A percentile compares a stretch with the other conserved stretches of the same genome.
These are phyloP conservation scores for Mamestra brassicae DNA, from an alignment of 2,888 invertebrate genomes.

Conservation along the genomic window DNA sequence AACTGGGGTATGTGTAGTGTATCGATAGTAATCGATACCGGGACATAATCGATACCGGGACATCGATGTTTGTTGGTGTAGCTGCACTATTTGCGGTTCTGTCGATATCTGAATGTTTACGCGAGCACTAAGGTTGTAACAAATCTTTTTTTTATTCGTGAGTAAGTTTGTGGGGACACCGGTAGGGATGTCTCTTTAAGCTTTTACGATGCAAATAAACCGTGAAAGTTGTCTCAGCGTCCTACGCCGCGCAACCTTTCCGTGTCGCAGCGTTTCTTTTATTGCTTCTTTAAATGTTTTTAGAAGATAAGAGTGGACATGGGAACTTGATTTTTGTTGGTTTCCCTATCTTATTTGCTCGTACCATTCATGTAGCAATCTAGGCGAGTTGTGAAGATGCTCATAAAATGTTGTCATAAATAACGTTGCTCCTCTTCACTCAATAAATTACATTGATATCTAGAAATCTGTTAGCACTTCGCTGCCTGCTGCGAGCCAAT, in stretches of 20 bases:
- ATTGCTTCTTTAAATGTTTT: conserved; percentile 53
- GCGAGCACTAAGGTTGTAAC: conserved; percentile 23
- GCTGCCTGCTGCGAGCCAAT: conserved; percentile 16
- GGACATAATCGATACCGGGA: conserved; percentile 56
- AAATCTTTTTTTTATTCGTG: conserved; percentile 21
- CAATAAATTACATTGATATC: conserved; percentile 40
- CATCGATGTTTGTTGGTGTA: conserved; percentile 64
- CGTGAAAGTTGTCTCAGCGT: conserved; percentile 32
- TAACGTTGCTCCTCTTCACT: conserved; percentile 24
- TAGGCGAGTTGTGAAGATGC: conserved; percentile 6
- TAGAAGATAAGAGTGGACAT: conserved; percentile 27
- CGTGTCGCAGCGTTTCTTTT: conserved; percentile 45
- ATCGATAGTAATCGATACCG: conserved; percentile 39
- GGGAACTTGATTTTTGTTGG: conserved; percentile 17
- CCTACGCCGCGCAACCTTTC: conserved; percentile 35
- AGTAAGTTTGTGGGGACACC: conserved; percentile 39
- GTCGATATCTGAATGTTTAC: conserved; percentile 44
- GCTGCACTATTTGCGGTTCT: conserved; percentile 67
- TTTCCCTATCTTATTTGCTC: conserved; percentile 4
- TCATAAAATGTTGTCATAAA: conserved; percentile 49
- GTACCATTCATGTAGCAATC: conserved; percentile 3
- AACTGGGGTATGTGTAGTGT: conserved; percentile 45
- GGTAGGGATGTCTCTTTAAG: conserved; percentile 65
- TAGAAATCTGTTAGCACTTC: conserved; percentile 35
- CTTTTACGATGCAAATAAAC: conserved; percentile 62